Evolutionary conservation across 2,113 vertebrate genomes (phyloP).

Genomic region (Xenopus laevis): DNA sequence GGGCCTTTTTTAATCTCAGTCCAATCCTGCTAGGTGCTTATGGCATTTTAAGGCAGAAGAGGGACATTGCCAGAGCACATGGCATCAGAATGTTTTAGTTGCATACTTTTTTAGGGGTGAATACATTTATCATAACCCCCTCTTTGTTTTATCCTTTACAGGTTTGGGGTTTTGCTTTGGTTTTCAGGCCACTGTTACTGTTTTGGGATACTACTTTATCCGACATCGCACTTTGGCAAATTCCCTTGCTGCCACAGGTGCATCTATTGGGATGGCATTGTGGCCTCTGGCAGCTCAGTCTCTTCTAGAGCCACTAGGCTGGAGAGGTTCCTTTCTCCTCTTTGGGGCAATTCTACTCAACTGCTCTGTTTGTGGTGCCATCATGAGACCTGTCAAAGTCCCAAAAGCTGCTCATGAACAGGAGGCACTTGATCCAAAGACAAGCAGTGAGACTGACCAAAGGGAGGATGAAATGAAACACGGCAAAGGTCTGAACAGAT

Average conservation of each 20-base stretch:
- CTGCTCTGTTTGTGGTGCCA: conserved; percentile 83
- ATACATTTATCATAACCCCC: too few species aligned
- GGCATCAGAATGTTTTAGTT: too few species aligned
- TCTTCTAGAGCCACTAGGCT: conserved; percentile 77
- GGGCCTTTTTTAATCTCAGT: too few species aligned
- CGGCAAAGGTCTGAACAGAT: conserved; percentile 55
- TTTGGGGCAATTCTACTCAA: conserved; percentile 83
- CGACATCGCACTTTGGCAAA: conserved; percentile 77
- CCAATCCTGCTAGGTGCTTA: too few species aligned
- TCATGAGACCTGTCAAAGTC: conserved; percentile 79
- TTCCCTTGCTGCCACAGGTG: conserved; percentile 77
- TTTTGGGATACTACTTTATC: conserved; percentile 83
- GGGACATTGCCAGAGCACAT: too few species aligned
- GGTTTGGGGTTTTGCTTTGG: conserved; percentile 89
- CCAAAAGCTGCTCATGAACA: conserved; percentile 2
- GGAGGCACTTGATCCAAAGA: conserved; percentile 32
- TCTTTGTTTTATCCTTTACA: conserved; percentile 46
- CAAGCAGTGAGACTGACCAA: conserved; percentile 42
- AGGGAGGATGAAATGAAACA: background rate
- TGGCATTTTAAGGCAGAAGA: too few species aligned
- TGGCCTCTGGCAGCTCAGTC: conserved; percentile 80
- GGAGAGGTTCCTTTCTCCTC: conserved; percentile 88
- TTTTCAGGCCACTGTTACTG: conserved; percentile 84
- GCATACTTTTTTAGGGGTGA: too few species aligned
- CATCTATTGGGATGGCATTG: conserved; percentile 77